Evolutionary conservation across 2,888 invertebrate species (phyloP), one percentile per base, ranked within the genome.

Genomic region (Dolomedes plantarius): DNA sequence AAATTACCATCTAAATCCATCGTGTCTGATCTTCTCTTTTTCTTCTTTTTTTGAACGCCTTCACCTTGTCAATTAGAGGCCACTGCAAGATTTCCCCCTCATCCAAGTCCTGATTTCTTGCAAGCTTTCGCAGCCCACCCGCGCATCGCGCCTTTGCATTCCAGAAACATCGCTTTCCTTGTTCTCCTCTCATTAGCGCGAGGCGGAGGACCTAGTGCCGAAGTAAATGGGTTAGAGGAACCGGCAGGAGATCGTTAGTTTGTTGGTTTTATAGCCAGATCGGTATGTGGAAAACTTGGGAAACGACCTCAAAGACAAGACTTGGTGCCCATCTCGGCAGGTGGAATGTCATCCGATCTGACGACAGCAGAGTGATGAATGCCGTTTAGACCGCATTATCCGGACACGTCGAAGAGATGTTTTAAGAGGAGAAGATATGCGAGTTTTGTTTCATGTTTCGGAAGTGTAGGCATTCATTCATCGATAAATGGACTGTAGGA

Each of bases 121-220:
- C 46, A 16, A 11, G 2, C 46, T 5, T n/a, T n/a, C 23, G 3
- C 11, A 23, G 23, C 46, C 23, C 9, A 0, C 67, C 67, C 19
- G 32, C 32, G 11, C 36, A 11, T 19, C 65, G 27, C 28, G 7
- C 13, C n/a, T 7, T 50, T 23, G 65, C 65, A 31, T 67, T 32
- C 67, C 67, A 19, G 31, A 67, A 56, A 56, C 56, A 56, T 56
- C 56, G 56, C 56, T 71, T 71, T 68, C 68, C 39, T 39, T 68
- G 32, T 36, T 32, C 46, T 27, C 29, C 16, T 28, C 46, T 74
- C 74, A 64, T 74, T 74, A 64, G 62, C 28, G 32, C 19, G 3
- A 23, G 62, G 32, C n/a, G 73, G 36, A 28, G 27, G 50, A 16
- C 19, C 56, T 31, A 32, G 19, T 46, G 5, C 56, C 56, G 11